Conservation (phyloP, 2,888 invertebrate species). For the Andrena bucephala region DNA sequence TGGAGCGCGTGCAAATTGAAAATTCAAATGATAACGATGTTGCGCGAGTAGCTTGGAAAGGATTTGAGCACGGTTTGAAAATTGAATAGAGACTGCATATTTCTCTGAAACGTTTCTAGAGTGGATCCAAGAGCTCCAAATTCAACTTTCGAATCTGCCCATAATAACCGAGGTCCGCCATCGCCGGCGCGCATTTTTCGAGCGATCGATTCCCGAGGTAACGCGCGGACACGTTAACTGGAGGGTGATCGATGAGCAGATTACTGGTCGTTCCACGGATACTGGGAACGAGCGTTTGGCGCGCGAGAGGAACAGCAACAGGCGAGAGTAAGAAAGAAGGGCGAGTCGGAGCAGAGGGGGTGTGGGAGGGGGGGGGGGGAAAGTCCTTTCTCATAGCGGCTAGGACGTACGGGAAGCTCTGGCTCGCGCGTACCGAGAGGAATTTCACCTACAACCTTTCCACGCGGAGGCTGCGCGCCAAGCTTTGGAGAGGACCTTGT, state of each 20-base stretch:
- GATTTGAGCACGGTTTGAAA: not conserved
- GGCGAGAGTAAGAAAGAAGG: not conserved
- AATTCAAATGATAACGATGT: not conserved
- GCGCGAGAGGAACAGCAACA: constrained; percentile 17
- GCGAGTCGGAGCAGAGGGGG: not conserved
- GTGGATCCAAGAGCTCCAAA: not conserved
- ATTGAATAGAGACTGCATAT: not conserved
- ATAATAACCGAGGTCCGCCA: not conserved
- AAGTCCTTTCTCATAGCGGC: constrained; percentile 34
- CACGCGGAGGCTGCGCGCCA: constrained; percentile 73
- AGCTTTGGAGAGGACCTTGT: constrained; percentile 81
- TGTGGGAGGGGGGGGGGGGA: not conserved
- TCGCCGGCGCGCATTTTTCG: not conserved
- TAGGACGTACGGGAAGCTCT: constrained; percentile 22
- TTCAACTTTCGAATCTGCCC: not conserved
- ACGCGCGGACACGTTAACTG: constrained; percentile 66
- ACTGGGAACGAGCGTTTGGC: constrained; percentile 54
- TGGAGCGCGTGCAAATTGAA: not conserved
- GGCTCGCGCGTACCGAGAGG: constrained; percentile 56
- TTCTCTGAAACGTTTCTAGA: not conserved
- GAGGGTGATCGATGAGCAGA: constrained; percentile 68
- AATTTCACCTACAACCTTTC: constrained; percentile 80
- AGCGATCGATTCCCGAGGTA: constrained; percentile 48
- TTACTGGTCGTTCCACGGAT: constrained; percentile 59
- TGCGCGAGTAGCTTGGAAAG: not conserved